Evolutionary conservation across 2,113 vertebrate genomes (phyloP), one percentile per base, ranked within the genome.

Genomic region (Pseudopodoces humilis): DNA sequence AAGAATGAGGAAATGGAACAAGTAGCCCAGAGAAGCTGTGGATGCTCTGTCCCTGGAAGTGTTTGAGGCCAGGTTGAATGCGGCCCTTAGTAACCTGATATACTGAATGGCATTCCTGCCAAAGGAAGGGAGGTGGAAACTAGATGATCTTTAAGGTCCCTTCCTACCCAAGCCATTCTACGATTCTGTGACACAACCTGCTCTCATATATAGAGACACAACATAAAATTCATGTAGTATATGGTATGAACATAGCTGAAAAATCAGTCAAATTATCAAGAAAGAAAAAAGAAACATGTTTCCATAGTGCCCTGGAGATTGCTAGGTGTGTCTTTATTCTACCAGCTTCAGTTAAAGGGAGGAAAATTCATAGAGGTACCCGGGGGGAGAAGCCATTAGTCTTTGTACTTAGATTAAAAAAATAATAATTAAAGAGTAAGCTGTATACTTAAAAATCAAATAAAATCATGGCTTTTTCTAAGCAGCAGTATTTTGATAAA

Each of bases 391-490:
- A 65, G 10, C 18, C 17, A 33, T 35, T 56, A 37, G 50, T 63
- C 33, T 67, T 94, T 50, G 37, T 47, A 58, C 16, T 63, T 62
- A 30, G 3, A 53, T 35, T 46, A 6, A 39, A 62, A 46, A 35
- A 16, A 24, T 27, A 11, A 47, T 22, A 43, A 49, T 4, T 28
- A 30, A 75, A n/a, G 2, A 41, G 6, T 49, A 33, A 3, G 4
- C 4, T 49, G 3, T 27, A 58, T 49, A 10, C 53, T 83, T 62
- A 39, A 85, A 84, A 88, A 63, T 6, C 8, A 67, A 60, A 82
- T 56, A 8, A 86, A 78, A 37, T 41, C 41, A 1, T 56, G 0
- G 0, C 0, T 0, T 55, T 82, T 72, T 44, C n/a, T 80, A 56
- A 56, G 78, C 9, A 58, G 11, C 7, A 90, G 22, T 59, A 79